Conservation (phyloP, 1,140 invertebrate species). For the Cyphomyrmex costatus region DNA sequence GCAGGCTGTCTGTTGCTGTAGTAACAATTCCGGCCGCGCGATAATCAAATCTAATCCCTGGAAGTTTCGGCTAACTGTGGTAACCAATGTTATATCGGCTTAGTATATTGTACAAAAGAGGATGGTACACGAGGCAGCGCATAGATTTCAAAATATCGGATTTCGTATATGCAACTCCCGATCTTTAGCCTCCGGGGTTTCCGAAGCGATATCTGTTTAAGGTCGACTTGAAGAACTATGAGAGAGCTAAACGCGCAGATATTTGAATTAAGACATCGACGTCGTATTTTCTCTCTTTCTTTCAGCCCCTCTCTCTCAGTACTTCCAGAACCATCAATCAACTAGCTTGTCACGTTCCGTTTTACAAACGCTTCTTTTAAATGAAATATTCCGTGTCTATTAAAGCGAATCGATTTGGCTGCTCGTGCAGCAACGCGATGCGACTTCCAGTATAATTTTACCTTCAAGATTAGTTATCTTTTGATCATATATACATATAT, state of each 20-base stretch:
- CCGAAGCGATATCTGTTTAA: constrained; percentile 8
- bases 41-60: constrained; percentile 82
- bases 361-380: constrained; percentile 54
- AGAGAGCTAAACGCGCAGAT: constrained; percentile 20
- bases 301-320: background rate
- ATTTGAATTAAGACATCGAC: constrained; percentile 45
- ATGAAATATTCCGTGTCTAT: constrained; percentile 51
- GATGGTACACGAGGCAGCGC: constrained; percentile 20
- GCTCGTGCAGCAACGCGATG: background rate
- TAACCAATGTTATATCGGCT: constrained; percentile 79
- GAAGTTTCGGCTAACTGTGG: constrained; percentile 76
- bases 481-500: background rate
- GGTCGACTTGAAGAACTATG: constrained; percentile 31
- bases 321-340: constrained; percentile 37
- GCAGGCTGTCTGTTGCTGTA: constrained; percentile 49
- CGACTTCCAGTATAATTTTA: background rate
- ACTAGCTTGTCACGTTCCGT: constrained; percentile 32
- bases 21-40: constrained; percentile 55
- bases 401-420: constrained; percentile 25
- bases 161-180: constrained; percentile 73
- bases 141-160: constrained; percentile 72
- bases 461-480: background rate
- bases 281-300: background rate
- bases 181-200: background rate
- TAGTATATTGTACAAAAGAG: constrained; percentile 66